phyloP scores from a whole-genome alignment of 1,140 invertebrate genomes.

The Monomorium pharaonis region DNA sequence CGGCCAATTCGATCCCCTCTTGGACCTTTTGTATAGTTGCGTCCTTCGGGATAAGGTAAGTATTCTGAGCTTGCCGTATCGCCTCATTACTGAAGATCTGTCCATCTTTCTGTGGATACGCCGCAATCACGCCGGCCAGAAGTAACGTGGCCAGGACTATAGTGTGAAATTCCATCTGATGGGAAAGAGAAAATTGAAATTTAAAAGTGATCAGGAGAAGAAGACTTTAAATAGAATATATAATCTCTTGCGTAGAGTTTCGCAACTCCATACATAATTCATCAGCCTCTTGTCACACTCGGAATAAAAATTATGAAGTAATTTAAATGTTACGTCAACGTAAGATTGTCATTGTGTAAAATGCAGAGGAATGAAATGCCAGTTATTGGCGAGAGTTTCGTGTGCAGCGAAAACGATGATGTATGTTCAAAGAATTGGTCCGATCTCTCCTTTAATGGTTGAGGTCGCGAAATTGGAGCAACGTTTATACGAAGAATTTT shows the following conservation, averaged over 20 bases:
- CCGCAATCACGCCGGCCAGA: slow-evolving; percentile 84
- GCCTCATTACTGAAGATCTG: slow-evolving; percentile 93
- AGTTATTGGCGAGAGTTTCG: slow-evolving; percentile 3
- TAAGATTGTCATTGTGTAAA: background rate
- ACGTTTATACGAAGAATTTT: slow-evolving; percentile 34
- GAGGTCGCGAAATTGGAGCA: slow-evolving; percentile 36
- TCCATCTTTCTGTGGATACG: slow-evolving; percentile 90
- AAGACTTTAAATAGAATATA: background rate
- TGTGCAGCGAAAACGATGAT: background rate
- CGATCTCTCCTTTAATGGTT: slow-evolving; percentile 39
- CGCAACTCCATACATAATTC: background rate
- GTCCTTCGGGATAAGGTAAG: slow-evolving; percentile 92
- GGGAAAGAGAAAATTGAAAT: slow-evolving; percentile 11
- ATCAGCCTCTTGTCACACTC: background rate
- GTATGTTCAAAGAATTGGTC: slow-evolving; percentile 14
- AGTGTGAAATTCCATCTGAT: slow-evolving; percentile 76
- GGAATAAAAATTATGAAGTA: background rate
- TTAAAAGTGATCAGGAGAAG: background rate
- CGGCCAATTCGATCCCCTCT: slow-evolving; percentile 93
- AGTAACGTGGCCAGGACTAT: slow-evolving; percentile 81
- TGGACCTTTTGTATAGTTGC: slow-evolving; percentile 94
- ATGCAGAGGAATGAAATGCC: background rate
- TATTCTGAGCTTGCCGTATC: slow-evolving; percentile 93
- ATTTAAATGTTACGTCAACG: slow-evolving; percentile 8
- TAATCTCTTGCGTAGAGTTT: background rate